Base-by-base conservation (phyloP, 2,888 invertebrate genomes). In the Aporophyla lueneburgensis region DNA sequence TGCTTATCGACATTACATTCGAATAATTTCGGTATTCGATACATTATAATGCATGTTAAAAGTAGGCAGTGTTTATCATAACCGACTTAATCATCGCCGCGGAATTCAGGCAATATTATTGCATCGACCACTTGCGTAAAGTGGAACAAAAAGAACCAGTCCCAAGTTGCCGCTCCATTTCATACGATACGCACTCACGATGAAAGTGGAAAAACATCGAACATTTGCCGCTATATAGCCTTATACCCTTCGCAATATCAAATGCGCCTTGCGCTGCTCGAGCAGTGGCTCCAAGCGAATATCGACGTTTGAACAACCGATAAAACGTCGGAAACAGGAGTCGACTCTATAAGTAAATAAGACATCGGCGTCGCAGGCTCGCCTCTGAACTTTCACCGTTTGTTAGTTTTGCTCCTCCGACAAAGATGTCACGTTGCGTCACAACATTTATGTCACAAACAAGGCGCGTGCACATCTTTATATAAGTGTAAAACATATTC, bases 41-140 rank as follows among this genome's bases (percentile, higher is more conserved):
- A 83, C 86, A 88, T 88, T 89, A 85, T 86, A 87, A 86, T 89
- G 84, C 88, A 81, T 86, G 78, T 89, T 90, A 87, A 91, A 92
- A 91, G 72, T 91, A 88, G 89, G 87, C 83, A 90, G 88, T 88
- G 88, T 90, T 93, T 92, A 93, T 93, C 91, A 94, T 94, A 94
- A 93, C 92, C 92, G 93, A 92, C 92, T 95, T 95, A 94, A 93
- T 93, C 91, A 94, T 89, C 89, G 89, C 90, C 86, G 88, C 90
- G 94, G 93, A 94, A 95, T 95, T 91, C 93, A 93, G 91, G 92
- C 92, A 91, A 93, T 93, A 91, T 90, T 92, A 93, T 95, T 96
- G 95, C 95, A 93, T 93, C 89, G 91, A 90, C 87, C 85, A 87
- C 92, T 96, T 96, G 95, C 95, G 95, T 93, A 96, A 95, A 95